These are phyloP conservation scores for Poeciliopsis paucimaculata DNA, from an alignment of 2,797 vertebrate species.

Conservation along the genomic window DNA sequence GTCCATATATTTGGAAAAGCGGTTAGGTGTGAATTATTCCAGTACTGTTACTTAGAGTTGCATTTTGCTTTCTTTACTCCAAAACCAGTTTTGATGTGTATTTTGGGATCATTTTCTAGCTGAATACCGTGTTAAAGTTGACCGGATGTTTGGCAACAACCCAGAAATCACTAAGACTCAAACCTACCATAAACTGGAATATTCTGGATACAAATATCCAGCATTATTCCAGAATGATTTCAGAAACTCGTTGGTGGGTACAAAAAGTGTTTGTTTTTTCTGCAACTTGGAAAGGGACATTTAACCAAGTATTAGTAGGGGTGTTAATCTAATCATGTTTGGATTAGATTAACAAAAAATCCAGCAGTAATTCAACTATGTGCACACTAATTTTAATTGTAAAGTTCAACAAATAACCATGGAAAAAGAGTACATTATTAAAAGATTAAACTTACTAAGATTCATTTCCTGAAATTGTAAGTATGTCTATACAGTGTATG, in stretches of 20 bases:
- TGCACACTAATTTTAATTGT: neutral
- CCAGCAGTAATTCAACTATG: neutral
- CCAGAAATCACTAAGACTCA: neutral
- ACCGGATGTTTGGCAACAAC: neutral
- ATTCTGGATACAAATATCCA: neutral
- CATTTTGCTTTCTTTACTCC: neutral
- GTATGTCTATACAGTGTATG: neutral
- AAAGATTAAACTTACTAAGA: neutral
- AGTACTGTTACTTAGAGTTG: neutral
- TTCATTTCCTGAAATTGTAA: neutral
- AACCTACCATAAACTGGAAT: neutral
- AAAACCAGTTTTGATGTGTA: neutral
- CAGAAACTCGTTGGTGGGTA: neutral
- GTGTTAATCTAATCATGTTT: neutral
- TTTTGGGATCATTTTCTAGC: neutral
- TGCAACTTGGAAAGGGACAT: neutral
- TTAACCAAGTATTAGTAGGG: neutral
- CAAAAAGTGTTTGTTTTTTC: neutral
- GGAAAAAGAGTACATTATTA: neutral
- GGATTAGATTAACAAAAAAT: neutral
- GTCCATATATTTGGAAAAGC: neutral
- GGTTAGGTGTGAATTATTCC: neutral
- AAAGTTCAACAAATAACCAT: neutral
- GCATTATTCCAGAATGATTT: neutral
- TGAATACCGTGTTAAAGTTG: neutral